Conservation (phyloP, 2,113 vertebrate genomes). For the Lophius piscatorius region DNA sequence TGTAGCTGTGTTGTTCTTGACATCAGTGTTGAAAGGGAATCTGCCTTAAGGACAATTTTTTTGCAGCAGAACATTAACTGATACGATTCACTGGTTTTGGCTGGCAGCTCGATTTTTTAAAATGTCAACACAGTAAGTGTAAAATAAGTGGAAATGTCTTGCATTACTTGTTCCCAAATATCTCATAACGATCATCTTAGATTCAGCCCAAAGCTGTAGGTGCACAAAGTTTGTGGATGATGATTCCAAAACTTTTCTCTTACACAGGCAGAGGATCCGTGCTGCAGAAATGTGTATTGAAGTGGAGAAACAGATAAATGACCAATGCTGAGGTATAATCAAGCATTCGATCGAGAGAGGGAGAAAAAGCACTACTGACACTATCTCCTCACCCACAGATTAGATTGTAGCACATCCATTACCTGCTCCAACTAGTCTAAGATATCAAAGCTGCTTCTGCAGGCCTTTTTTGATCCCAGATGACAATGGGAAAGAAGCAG, state of each 20-base stretch:
- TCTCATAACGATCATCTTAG: constrained; percentile 25
- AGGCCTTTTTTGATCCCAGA: too few relatives aligned
- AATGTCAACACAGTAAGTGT: constrained; percentile 41
- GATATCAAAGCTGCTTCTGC: constrained; percentile 23
- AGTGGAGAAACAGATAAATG: constrained; percentile 45
- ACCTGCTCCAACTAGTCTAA: constrained; percentile 9
- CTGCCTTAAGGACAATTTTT: constrained; percentile 31
- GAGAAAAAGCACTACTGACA: constrained; percentile 29
- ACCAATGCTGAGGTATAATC: constrained; percentile 43
- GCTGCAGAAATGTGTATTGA: constrained; percentile 27
- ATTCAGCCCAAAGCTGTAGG: constrained; percentile 6
- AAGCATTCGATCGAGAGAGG: constrained; percentile 21
- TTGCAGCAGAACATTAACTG: constrained; percentile 33
- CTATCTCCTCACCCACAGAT: constrained; percentile 27
- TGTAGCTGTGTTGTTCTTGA: neutral
- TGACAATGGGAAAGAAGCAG: too few relatives aligned
- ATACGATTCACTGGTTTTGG: constrained; percentile 37
- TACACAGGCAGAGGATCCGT: constrained; percentile 30
- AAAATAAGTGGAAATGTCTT: constrained; percentile 47
- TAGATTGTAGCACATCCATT: constrained; percentile 26
- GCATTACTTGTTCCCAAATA: constrained; percentile 43
- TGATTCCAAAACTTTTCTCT: constrained; percentile 44
- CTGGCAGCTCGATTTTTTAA: constrained; percentile 21
- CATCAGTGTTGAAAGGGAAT: constrained; percentile 13
- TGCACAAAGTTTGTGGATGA: constrained; percentile 31